Evolutionary conservation across 2,888 invertebrate species (phyloP).

Genomic region (Drosophila testacea): DNA sequence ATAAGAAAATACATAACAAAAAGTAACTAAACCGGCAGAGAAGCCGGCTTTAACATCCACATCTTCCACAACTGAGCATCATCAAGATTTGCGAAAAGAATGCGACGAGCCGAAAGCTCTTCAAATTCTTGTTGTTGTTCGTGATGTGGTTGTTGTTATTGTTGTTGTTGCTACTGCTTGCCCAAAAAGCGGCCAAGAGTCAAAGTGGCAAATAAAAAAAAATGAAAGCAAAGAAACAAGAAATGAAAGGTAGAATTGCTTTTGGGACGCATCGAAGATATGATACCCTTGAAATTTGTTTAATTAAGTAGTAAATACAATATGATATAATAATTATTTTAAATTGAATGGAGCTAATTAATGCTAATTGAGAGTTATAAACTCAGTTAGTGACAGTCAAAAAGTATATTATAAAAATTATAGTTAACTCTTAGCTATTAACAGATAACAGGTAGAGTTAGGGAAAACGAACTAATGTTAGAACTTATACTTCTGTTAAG

Average conservation of each 20-base stretch:
- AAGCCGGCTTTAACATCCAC: conserved; percentile 21
- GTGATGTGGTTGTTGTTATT: conserved; percentile 23
- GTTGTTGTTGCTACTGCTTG: conserved; percentile 15
- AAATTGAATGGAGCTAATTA: background rate
- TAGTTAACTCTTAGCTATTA: background rate
- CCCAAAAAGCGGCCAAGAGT: conserved; percentile 47
- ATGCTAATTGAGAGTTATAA: background rate
- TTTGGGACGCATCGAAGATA: conserved; percentile 14
- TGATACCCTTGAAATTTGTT: conserved; percentile 11
- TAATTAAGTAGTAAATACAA: conserved; percentile 6
- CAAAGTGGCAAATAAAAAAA: conserved; percentile 49
- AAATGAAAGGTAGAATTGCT: conserved; percentile 36
- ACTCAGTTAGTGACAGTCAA: background rate
- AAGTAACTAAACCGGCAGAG: conserved; percentile 49
- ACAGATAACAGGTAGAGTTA: background rate
- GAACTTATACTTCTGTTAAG: background rate
- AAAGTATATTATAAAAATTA: no score
- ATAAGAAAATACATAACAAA: conserved; percentile 41
- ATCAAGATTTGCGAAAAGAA: conserved; percentile 54
- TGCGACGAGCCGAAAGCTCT: conserved; percentile 54
- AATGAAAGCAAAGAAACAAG: conserved; percentile 29
- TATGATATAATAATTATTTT: background rate
- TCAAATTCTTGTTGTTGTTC: conserved; percentile 20
- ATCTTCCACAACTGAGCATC: conserved; percentile 31
- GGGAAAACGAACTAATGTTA: background rate